A percentile compares a stretch with the other conserved stretches of the same genome.
Conservation (phyloP, 37 sponge, comb jelly and placozoan genomes). For the Bolinopsis microptera region DNA sequence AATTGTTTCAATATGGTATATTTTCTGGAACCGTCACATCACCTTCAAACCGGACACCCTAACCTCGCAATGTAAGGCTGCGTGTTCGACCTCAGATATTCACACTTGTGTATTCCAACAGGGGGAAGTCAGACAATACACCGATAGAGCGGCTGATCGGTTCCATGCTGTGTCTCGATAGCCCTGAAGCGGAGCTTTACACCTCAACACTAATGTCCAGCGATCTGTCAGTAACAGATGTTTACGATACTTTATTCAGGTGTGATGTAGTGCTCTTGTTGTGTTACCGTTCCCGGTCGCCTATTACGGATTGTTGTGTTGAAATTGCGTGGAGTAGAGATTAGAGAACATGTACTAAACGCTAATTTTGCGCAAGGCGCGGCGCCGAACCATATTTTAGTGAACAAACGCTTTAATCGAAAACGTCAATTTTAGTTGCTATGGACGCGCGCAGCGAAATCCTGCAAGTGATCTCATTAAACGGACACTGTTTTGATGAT, state of each 20-base stretch:
- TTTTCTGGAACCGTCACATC: no score
- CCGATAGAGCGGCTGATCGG: not conserved
- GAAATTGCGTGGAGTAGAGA: no score
- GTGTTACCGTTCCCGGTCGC: no score
- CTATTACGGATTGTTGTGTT: no score
- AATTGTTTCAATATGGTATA: no score
- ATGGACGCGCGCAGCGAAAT: not conserved
- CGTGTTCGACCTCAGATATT: not conserved
- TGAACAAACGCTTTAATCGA: not conserved
- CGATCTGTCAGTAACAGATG: slow-evolving; percentile 6
- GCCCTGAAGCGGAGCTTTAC: not conserved
- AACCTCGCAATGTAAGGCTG: no score
- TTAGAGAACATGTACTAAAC: no score
- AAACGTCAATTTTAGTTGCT: not conserved
- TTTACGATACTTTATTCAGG: slow-evolving; percentile 41
- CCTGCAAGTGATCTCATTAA: no score
- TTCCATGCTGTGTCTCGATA: not conserved
- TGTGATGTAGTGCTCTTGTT: no score
- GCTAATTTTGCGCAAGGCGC: not conserved
- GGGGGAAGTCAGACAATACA: not conserved
- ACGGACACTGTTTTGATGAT: no score
- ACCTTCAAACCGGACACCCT: no score
- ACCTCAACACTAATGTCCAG: not conserved
- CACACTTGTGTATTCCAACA: not conserved
- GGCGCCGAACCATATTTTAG: not conserved